A percentile compares a stretch with the other conserved stretches of the same genome.
Evolutionary conservation across 2,888 invertebrate genomes (phyloP).

Genomic region (Gordius sp.): DNA sequence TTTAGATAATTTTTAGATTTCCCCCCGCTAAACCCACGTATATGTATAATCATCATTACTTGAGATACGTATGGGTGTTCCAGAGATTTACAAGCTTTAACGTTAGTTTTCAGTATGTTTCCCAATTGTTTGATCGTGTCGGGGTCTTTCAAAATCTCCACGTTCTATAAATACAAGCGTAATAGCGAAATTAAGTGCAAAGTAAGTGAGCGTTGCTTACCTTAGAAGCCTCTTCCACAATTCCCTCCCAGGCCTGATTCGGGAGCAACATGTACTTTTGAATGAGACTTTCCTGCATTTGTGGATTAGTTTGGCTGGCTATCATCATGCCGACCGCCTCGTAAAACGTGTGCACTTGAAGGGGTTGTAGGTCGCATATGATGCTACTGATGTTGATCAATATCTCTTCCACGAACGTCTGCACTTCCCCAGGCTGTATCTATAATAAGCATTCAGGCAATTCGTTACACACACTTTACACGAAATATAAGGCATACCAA

Average conservation of each 20-base stretch:
- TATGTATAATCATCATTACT: too few relatives aligned
- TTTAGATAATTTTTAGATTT: too few relatives aligned
- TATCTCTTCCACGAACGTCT: slow-evolving; percentile 96
- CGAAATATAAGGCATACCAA: slow-evolving; percentile 29
- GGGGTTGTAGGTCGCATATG: slow-evolving; percentile 89
- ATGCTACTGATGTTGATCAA: slow-evolving; percentile 76
- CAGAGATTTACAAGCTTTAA: slow-evolving; percentile 86
- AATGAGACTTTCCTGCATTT: slow-evolving; percentile 68
- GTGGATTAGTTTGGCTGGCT: slow-evolving; percentile 65
- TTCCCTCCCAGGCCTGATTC: slow-evolving; percentile 93
- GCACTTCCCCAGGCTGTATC: slow-evolving; percentile 71
- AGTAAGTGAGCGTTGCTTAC: slow-evolving; percentile 25
- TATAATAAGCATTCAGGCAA: too few relatives aligned
- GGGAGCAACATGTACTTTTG: slow-evolving; percentile 90
- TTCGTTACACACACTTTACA: not conserved
- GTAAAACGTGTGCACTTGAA: slow-evolving; percentile 92
- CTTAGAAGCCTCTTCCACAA: slow-evolving; percentile 77
- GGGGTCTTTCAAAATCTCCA: slow-evolving; percentile 73
- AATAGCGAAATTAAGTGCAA: not conserved
- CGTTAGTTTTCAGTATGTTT: slow-evolving; percentile 92
- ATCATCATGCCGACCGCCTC: slow-evolving; percentile 99
- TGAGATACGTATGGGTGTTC: slow-evolving; percentile 74
- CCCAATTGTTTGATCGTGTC: slow-evolving; percentile 86
- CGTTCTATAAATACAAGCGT: too few relatives aligned
- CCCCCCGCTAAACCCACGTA: too few relatives aligned